These are phyloP conservation scores for Andrena marginata DNA, from an alignment of 2,888 invertebrate genomes.

Conservation along the genomic window DNA sequence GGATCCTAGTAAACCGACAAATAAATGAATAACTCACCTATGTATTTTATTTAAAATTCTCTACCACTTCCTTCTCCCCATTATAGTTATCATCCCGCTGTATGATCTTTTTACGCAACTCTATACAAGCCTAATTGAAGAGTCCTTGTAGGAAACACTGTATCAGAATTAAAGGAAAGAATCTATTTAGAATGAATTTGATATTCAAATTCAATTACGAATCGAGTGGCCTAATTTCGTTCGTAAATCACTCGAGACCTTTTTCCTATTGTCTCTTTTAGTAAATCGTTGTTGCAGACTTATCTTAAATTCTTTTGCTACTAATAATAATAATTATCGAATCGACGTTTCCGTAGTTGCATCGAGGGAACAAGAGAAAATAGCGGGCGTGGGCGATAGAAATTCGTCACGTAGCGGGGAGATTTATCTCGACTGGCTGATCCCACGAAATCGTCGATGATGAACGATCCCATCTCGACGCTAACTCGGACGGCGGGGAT, in stretches of 20 bases:
- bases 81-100: neutral
- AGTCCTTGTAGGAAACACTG: too few relatives aligned
- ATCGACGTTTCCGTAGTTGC: conserved; percentile 44
- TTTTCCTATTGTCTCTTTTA: too few relatives aligned
- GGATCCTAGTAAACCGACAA: neutral
- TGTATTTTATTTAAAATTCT: too few relatives aligned
- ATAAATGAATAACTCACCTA: neutral
- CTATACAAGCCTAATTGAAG: too few relatives aligned
- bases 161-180: too few relatives aligned
- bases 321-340: neutral
- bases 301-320: too few relatives aligned
- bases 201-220: too few relatives aligned
- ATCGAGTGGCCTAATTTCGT: too few relatives aligned
- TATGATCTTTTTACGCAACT: too few relatives aligned
- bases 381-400: neutral
- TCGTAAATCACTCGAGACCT: too few relatives aligned
- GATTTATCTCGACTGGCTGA: conserved; percentile 48
- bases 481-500: conserved; percentile 40
- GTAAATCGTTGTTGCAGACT: too few relatives aligned
- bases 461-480: conserved; percentile 42
- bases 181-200: too few relatives aligned
- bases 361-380: neutral
- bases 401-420: conserved; percentile 27
- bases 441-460: conserved; percentile 47
- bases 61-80: neutral